Evolutionary conservation across 1,140 invertebrate genomes (phyloP), one percentile per base, ranked within the genome.

Genomic region (Aphaenogaster ashmeadi): DNA sequence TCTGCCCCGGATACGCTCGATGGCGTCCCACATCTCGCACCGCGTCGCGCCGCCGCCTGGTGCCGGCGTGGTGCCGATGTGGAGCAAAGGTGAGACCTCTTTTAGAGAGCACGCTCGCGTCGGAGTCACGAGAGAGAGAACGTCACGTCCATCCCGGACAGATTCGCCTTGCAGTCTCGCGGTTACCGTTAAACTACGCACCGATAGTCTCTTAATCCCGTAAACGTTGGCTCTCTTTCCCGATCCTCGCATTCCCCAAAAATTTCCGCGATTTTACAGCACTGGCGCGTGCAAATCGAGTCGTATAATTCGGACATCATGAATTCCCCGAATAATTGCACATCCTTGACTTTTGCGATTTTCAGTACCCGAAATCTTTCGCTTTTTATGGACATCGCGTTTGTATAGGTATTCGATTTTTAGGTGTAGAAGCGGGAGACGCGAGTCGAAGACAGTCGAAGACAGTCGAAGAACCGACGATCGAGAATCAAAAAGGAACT

Each of bases 1-100:
- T 69, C 27, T 92, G 92, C 86, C 92, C 93, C 91, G 92, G 93
- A 93, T 93, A 93, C 90, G 92, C 86, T 93, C 89, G 72, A 86
- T 78, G 79, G 87, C 88, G 92, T 88, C 85, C 90, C 87, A 91
- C 87, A 93, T 93, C 88, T 89, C 77, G 87, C 75, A 54, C 75
- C 84, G 74, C 88, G 87, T 47, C 84, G 84, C 87, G 64, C 80
- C 88, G 33, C 80, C n/a, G 36, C 74, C 21, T 21, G 60, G 74
- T 62, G 74, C 74, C 72, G 74, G 74, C 77, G 77, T 44, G 60
- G n/a, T 72, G 80, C 80, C 84, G 71, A 93, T 92, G 88, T 93
- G 77, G 92, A 93, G 90, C 90, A 92, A 92, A 91, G 90, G 89
- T 93, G 91, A 93, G 91, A 93, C 91, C 91, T 78, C 88, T 87